A percentile compares a stretch with the other conserved stretches of the same genome.
phyloP scores from a whole-genome alignment of 2,113 vertebrate genomes.

The Anhinga anhinga region DNA sequence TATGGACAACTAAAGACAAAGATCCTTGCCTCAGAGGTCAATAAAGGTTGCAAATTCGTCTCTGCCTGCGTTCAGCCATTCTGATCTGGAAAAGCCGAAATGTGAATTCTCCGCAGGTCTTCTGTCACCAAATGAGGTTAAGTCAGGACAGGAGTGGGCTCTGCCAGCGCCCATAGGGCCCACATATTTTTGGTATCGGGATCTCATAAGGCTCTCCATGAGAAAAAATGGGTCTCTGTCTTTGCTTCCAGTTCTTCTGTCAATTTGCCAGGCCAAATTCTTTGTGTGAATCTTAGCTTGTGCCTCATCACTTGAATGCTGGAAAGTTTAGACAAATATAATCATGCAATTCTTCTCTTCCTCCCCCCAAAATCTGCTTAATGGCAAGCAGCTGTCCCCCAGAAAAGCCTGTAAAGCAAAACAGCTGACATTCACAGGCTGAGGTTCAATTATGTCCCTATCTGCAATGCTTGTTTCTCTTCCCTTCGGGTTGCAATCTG shows the following conservation, averaged over 20 bases:
- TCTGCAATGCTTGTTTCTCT: not conserved
- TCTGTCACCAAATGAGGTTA: not conserved
- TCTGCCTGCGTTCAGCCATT: not conserved
- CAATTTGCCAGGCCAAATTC: not conserved
- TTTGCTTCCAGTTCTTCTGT: not conserved
- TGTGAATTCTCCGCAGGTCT: not conserved
- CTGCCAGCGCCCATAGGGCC: fast-evolving
- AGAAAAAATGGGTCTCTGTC: not conserved
- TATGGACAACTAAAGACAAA: not conserved
- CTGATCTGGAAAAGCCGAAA: not conserved
- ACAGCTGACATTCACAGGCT: not conserved
- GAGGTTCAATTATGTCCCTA: not conserved
- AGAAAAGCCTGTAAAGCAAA: not conserved
- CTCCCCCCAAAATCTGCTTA: not conserved
- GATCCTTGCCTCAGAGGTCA: not conserved
- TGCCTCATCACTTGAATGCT: not conserved
- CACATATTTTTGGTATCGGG: not conserved
- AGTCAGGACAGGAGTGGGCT: not conserved
- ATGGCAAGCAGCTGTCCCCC: not conserved
- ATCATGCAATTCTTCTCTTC: not conserved
- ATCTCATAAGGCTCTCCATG: not conserved
- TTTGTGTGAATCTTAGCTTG: not conserved
- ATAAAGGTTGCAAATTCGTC: not conserved
- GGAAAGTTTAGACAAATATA: not conserved
- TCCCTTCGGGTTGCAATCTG: not conserved